phyloP scores from a whole-genome alignment of 30 jellyfish, hydroid and myxozoan genomes.

The Haliclystus octoradiatus region DNA sequence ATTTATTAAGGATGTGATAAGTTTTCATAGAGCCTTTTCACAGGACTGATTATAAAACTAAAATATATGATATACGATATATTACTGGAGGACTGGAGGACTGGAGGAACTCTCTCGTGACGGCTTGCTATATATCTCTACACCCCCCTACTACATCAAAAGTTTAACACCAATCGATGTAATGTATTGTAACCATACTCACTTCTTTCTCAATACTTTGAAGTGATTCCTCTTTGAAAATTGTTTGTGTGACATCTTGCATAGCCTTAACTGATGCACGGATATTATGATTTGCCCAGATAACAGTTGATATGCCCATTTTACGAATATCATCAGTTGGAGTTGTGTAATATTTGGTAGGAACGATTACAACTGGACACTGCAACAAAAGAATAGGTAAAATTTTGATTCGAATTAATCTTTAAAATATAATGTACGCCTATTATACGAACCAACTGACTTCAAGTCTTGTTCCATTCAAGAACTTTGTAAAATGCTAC shows the following conservation, averaged over 20 bases:
- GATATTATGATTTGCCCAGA: conserved; percentile 92
- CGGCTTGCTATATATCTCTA: no score
- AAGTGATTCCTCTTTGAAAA: conserved; percentile 65
- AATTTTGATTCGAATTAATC: no score
- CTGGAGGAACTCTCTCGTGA: no score
- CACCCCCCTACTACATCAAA: not conserved
- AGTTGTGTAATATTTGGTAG: conserved; percentile 84
- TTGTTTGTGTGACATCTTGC: conserved; percentile 71
- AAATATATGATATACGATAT: no score
- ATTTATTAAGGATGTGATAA: no score
- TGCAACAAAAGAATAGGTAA: conserved; percentile 8
- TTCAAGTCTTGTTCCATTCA: no score
- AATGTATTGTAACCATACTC: not conserved
- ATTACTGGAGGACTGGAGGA: no score
- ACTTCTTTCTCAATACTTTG: conserved; percentile 62
- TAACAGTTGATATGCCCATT: conserved; percentile 81
- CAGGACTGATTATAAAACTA: no score
- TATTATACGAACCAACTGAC: no score
- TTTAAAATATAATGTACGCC: no score
- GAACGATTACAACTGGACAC: conserved; percentile 90
- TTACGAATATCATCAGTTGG: conserved; percentile 81
- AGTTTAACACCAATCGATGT: not conserved
- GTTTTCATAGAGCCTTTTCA: no score
- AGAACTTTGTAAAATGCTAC: no score
- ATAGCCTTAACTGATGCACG: conserved; percentile 74